These are phyloP conservation scores for Scarus forsteni DNA, from an alignment of 2,797 vertebrate species.

Conservation along the genomic window DNA sequence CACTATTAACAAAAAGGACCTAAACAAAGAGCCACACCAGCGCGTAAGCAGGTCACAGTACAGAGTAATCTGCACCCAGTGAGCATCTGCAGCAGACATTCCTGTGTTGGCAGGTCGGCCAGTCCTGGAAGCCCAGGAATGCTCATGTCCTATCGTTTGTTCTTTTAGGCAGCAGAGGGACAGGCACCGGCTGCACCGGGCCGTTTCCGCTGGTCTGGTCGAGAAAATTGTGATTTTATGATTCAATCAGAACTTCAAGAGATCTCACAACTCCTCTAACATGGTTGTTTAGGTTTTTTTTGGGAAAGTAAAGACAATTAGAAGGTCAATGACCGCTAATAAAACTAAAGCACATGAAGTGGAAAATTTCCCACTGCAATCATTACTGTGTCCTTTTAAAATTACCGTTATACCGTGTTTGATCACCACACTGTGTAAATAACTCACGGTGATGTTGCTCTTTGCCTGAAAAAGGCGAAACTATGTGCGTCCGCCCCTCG, in stretches of 20 bases:
- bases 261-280: not conserved
- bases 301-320: not conserved
- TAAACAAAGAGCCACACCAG: not conserved
- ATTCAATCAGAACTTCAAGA: not conserved
- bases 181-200: conserved; percentile 14
- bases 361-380: too few species aligned
- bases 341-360: not conserved
- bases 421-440: too few species aligned
- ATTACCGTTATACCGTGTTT: too few species aligned
- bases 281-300: too few species aligned
- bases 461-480: too few species aligned
- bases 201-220: conserved; percentile 8
- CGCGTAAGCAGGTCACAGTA: conserved; percentile 2
- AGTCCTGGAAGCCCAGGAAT: conserved; percentile 32
- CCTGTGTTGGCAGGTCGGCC: conserved; percentile 20
- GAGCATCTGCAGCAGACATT: conserved; percentile 20
- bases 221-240: conserved; percentile 5
- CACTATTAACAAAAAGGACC: not conserved
- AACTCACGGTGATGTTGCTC: too few species aligned
- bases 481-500: too few species aligned
- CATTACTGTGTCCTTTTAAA: too few species aligned
- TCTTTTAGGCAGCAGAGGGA: conserved; percentile 12
- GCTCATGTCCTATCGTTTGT: conserved; percentile 28
- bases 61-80: conserved; percentile 5
- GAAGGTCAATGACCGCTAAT: not conserved